Evolutionary conservation across 1,140 invertebrate species (phyloP), one percentile per base, ranked within the genome.

Genomic region (Probaryconus sp.): DNA sequence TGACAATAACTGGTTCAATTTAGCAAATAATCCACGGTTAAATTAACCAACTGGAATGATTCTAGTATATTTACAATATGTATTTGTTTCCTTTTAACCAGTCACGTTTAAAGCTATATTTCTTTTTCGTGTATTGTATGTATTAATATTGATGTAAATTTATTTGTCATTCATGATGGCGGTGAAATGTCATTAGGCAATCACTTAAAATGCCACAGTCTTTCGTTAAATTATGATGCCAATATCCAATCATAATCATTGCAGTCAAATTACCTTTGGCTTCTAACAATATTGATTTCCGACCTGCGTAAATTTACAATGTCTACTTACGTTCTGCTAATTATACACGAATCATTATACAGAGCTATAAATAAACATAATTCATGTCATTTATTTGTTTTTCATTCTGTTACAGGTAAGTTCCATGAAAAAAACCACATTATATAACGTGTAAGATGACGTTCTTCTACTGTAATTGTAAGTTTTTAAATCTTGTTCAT

Each of bases 241-340:
- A 21, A 31, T 9, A 63, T 42, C 6, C 35, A 42, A 42, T 40
- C 45, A 43, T 31, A 50, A 40, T 51, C 17, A 45, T 21, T 2
- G 13, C 7, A 10, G 37, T n/a, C n/a, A n/a, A 28, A 42, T 45
- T 50, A 63, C 58, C 20, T 30, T 40, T 40, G 14, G 18, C 35
- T 63, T 42, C 26, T 21, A 13, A 42, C 35, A 63, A 63, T 63
- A 63, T 51, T 63, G 45, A 63, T 63, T 55, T 55, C 43, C 26
- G 9, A 6, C 14, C 13, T 18, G 13, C 30, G 45, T 50, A 63
- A 50, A 63, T 63, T 38, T 63, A 30, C 35, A 55, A 42, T 30
- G 35, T 55, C 35, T 55, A 55, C 50, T 55, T 55, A 40, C 18
- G 18, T 40, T 42, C 24, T 18, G 18, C 14, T 11, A 24, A 13